Evolutionary conservation across 2,797 vertebrate genomes (phyloP), one percentile per base, ranked within the genome.

Genomic region (Crocidura indochinensis): DNA sequence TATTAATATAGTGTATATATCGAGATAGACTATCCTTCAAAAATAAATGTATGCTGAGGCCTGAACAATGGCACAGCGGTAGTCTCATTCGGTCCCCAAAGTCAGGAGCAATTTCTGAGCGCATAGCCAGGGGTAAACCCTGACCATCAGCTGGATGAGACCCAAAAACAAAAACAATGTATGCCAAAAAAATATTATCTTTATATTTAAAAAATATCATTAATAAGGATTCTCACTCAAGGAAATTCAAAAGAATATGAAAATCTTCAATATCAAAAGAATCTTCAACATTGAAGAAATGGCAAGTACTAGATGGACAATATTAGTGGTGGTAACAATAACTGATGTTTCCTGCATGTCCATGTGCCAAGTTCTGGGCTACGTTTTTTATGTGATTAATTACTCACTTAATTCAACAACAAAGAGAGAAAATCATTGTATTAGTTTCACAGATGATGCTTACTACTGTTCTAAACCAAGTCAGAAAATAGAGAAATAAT

Each of bases 361-460:
- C 26, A 5, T 72, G 19, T 7, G 76, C 49, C 75, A 88, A 49
- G n/a, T 10, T 46, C 47, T 80, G 29, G 38, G 19, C 64, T 53
- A 67, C 8, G 68, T 91, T 5, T 60, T 60, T 20, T 60, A 22
- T 19, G 15, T 60, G 56, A 83, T 9, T 53, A 1, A 22, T 6
- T 53, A 65, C 62, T 82, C 47, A 71, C 56, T 73, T 26, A 65
- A 26, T 79, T 26, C n/a, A 84, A 27, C 76, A 10, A 38, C 47
- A 73, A 84, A 84, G 10, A 44, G 29, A 90, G 6, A 47, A 20
- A 19, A 11, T n/a, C 68, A 62, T 60, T 46, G 65, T 67, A 24
- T 74, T 78, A 15, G 26, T 80, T 89, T 94, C 84, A 84, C n/a
- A 84, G 31, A 68, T 72, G 24, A 91, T 14, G 26, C n/a, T 83